Conservation (phyloP, 2,797 vertebrate species). For the Acipenser ruthenus region DNA sequence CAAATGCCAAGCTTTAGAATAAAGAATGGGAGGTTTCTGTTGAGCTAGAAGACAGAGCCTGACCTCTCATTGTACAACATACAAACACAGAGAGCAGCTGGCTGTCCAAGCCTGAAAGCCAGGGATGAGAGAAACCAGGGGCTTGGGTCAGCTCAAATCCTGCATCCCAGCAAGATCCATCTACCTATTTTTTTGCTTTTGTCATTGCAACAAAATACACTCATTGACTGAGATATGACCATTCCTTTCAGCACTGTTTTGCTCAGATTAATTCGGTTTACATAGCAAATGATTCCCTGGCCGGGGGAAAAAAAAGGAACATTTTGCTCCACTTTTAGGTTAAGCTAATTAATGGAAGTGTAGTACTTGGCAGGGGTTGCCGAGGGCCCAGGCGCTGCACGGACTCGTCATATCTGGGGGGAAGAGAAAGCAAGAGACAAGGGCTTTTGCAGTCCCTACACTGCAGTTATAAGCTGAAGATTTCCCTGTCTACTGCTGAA, state of each 20-base stretch:
- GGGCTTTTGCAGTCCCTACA: too few relatives aligned
- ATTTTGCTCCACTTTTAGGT: neutral
- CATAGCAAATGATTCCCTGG: neutral
- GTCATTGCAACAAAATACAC: neutral
- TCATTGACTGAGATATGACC: neutral
- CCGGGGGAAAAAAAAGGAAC: neutral
- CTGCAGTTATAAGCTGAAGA: too few relatives aligned
- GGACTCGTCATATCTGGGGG: neutral
- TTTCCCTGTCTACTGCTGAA: too few relatives aligned
- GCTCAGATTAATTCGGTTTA: neutral
- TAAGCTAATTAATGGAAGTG: neutral
- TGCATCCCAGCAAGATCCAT: neutral
- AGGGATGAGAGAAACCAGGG: too few relatives aligned
- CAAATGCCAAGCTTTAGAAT: too few relatives aligned
- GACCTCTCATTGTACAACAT: too few relatives aligned
- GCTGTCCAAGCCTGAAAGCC: too few relatives aligned
- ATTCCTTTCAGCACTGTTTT: neutral
- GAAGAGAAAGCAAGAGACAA: too few relatives aligned
- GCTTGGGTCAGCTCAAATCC: neutral
- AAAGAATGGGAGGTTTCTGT: too few relatives aligned
- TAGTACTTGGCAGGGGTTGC: neutral
- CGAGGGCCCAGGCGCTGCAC: neutral
- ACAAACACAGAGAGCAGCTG: too few relatives aligned
- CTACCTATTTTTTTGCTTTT: neutral
- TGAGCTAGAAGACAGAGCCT: too few relatives aligned